Conservation (phyloP, 2,888 invertebrate species). For the Tuberolachnus salignus region DNA sequence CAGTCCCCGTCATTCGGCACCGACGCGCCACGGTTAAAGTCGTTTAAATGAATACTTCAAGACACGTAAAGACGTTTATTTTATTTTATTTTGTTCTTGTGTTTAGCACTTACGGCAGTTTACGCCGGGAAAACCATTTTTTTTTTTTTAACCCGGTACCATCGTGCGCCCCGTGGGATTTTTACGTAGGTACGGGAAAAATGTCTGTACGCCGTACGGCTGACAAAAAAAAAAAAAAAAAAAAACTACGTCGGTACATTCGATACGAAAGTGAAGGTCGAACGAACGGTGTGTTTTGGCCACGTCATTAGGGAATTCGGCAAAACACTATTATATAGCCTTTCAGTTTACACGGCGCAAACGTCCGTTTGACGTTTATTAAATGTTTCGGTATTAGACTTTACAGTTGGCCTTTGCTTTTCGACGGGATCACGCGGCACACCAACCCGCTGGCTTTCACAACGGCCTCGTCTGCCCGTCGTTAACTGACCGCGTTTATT, state of each 20-base stretch:
- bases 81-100: not conserved
- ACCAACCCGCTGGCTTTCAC: not conserved
- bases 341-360: constrained; percentile 8
- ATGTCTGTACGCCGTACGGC: not conserved
- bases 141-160: constrained; percentile 27
- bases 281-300: not conserved
- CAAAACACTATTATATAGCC: too few relatives aligned
- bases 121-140: constrained; percentile 30
- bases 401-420: not conserved
- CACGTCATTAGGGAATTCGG: constrained; percentile 35
- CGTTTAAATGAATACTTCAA: constrained; percentile 55
- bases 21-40: constrained; percentile 7
- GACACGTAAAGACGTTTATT: constrained; percentile 51
- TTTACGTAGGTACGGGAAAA: constrained; percentile 15
- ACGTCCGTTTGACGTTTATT: constrained; percentile 33
- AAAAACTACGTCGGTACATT: not conserved
- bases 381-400: constrained; percentile 3
- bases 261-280: not conserved
- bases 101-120: constrained; percentile 24
- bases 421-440: not conserved
- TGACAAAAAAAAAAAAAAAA: constrained; percentile 11
- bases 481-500: too few relatives aligned
- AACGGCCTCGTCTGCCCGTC: too few relatives aligned
- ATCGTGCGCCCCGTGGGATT: constrained; percentile 19
- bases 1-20: not conserved